Conservation (phyloP, 1,140 invertebrate genomes). For the Cyclina sinensis region DNA sequence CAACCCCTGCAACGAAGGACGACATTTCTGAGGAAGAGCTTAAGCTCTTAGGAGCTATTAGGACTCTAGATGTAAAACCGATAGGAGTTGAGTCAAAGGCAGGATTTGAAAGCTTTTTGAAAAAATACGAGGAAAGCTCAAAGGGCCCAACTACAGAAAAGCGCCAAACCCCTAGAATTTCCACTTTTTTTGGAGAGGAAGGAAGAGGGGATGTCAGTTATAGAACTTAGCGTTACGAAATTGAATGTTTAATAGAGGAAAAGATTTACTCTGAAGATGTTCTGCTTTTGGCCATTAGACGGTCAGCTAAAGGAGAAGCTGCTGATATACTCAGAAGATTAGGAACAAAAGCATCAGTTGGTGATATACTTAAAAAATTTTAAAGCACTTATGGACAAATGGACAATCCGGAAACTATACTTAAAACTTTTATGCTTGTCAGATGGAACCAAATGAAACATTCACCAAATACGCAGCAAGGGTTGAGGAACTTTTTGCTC, state of each 20-base stretch:
- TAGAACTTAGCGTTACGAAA: constrained; percentile 3
- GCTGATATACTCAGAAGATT: background rate
- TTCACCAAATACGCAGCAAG: too few relatives aligned
- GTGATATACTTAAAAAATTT: background rate
- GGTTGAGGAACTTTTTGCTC: too few relatives aligned
- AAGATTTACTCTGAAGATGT: background rate
- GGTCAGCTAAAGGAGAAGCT: constrained; percentile 19
- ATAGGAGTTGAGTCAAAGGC: too few relatives aligned
- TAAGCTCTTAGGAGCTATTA: too few relatives aligned
- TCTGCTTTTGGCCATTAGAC: background rate
- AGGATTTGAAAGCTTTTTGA: too few relatives aligned
- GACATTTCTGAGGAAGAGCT: too few relatives aligned
- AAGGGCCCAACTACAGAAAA: background rate
- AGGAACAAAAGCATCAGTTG: too few relatives aligned
- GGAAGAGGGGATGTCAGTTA: constrained; percentile 9
- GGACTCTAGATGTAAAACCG: too few relatives aligned
- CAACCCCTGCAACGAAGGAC: too few relatives aligned
- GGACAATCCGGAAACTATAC: background rate
- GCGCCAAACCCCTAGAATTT: background rate
- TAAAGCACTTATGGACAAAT: background rate
- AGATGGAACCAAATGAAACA: too few relatives aligned
- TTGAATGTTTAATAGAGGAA: constrained; percentile 16
- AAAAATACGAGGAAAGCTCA: too few relatives aligned
- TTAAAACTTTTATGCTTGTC: constrained; percentile 16
- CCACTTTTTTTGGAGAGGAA: constrained; percentile 17